These are phyloP conservation scores for Enteromius paludinosus DNA, from an alignment of 2,797 vertebrate species.

Conservation along the genomic window DNA sequence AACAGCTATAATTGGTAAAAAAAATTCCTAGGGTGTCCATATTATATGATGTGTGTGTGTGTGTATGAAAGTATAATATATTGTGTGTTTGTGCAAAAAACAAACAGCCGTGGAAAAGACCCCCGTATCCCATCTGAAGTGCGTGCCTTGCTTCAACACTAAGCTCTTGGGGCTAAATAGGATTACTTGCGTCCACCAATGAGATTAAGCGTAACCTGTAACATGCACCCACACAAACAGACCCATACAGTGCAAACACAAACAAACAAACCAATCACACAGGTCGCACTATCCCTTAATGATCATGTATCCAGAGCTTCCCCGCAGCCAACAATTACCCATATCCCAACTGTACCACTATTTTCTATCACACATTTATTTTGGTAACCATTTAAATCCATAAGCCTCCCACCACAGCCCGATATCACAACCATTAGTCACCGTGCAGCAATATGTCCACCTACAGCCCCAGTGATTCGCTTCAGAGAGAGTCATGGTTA, in stretches of 20 bases:
- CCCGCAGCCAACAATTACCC: constrained; percentile 17
- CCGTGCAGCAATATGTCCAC: constrained; percentile 46
- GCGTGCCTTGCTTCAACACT: constrained; percentile 62
- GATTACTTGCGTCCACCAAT: constrained; percentile 75
- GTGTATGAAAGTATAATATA: too few species aligned
- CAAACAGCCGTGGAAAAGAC: not conserved
- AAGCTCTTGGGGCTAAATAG: constrained; percentile 70
- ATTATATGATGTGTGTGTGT: too few species aligned
- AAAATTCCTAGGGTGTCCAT: too few species aligned
- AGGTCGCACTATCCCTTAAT: not conserved
- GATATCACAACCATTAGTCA: constrained; percentile 39
- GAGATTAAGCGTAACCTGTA: constrained; percentile 64
- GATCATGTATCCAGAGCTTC: not conserved
- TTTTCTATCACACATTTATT: constrained; percentile 36
- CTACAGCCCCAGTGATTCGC: constrained; percentile 44
- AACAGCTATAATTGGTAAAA: too few species aligned
- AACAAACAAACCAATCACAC: constrained; percentile 19
- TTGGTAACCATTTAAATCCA: constrained; percentile 29
- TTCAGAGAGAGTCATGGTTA: constrained; percentile 46
- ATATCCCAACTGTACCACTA: constrained; percentile 12
- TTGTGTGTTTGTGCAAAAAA: not conserved
- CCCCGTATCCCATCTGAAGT: constrained; percentile 22
- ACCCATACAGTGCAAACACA: constrained; percentile 46
- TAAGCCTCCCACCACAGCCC: constrained; percentile 40
- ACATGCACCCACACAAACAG: constrained; percentile 27